Evolutionary conservation across 2,888 invertebrate genomes (phyloP).

Genomic region (Cyclophora albipunctata): DNA sequence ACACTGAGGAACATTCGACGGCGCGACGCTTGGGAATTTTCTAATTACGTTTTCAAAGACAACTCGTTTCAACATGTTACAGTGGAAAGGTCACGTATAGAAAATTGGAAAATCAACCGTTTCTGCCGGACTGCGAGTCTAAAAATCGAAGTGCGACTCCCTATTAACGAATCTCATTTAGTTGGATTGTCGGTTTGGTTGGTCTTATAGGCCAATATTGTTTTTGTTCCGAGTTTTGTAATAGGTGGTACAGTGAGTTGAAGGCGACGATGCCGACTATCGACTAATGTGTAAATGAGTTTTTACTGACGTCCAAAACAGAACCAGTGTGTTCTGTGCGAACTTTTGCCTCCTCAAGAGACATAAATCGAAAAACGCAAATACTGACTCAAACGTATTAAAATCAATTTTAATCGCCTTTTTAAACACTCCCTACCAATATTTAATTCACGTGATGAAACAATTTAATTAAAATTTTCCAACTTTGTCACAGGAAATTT

Average conservation of each 20-base stretch:
- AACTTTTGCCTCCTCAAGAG: no score
- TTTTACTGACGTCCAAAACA: no score
- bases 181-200: slow-evolving; percentile 19
- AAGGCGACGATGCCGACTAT: no score
- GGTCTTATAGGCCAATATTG: slow-evolving; percentile 5
- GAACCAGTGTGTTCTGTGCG: no score
- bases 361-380: no score
- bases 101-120: slow-evolving; percentile 56
- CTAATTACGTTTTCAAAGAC: slow-evolving; percentile 75
- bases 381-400: no score
- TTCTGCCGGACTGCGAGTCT: slow-evolving; percentile 15
- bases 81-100: slow-evolving; percentile 70
- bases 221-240: background rate
- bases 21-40: slow-evolving; percentile 69
- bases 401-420: slow-evolving; percentile 1
- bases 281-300: no score
- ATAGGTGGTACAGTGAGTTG: no score
- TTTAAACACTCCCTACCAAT: slow-evolving; percentile 21
- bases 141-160: slow-evolving; percentile 49
- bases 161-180: slow-evolving; percentile 57
- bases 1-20: slow-evolving; percentile 38
- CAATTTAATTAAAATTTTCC: slow-evolving; percentile 53
- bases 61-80: slow-evolving; percentile 73
- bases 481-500: slow-evolving; percentile 49
- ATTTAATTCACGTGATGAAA: slow-evolving; percentile 38